A percentile compares a stretch with the other conserved stretches of the same genome.
Evolutionary conservation across 2,888 invertebrate species (phyloP).

Genomic region (Leptinotarsa haldemani): DNA sequence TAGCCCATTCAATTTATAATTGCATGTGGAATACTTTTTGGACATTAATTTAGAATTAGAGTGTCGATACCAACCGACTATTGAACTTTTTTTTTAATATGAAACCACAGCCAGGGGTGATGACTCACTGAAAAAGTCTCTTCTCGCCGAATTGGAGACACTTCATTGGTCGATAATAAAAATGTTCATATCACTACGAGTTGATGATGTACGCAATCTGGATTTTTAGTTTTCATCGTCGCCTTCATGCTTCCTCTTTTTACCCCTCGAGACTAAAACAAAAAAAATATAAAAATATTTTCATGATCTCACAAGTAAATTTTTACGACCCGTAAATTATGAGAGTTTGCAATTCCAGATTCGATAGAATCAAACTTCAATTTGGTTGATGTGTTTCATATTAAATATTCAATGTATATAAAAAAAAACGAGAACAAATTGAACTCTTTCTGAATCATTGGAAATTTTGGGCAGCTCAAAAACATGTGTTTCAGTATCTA

Average conservation of each 20-base stretch:
- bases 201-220: constrained; percentile 44
- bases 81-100: constrained; percentile 51
- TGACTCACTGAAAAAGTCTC: constrained; percentile 49
- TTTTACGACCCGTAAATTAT: no score
- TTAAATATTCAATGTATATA: no score
- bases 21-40: constrained; percentile 10
- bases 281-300: constrained; percentile 21
- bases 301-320: not conserved
- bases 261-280: constrained; percentile 72
- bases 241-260: constrained; percentile 79
- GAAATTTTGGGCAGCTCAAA: no score
- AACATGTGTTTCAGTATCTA: no score
- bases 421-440: no score
- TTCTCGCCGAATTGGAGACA: constrained; percentile 56
- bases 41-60: constrained; percentile 14
- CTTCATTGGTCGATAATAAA: constrained; percentile 56
- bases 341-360: no score
- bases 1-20: not conserved
- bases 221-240: constrained; percentile 63
- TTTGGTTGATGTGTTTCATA: no score
- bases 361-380: no score
- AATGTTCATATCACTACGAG: constrained; percentile 55
- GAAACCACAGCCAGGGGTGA: constrained; percentile 58
- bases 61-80: constrained; percentile 3
- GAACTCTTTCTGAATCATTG: no score